phyloP scores from a whole-genome alignment of 2,888 invertebrate genomes.

The Drosophila imparisetae region DNA sequence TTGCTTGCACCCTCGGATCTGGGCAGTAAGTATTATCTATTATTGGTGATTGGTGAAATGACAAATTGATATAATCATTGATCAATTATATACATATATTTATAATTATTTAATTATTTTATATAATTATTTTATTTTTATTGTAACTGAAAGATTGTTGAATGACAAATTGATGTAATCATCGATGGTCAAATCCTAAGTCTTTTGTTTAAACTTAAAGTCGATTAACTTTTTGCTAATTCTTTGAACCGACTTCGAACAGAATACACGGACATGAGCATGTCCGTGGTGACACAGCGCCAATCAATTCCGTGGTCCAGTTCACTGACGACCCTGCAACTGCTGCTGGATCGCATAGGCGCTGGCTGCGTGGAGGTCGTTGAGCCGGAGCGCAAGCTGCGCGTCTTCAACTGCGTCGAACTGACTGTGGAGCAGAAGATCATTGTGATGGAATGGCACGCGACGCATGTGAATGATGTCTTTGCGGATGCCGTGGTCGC shows the following conservation, averaged over 20 bases:
- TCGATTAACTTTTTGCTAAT: no score
- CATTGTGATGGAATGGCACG: conserved; percentile 96
- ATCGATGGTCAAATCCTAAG: neutral
- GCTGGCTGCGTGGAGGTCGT: conserved; percentile 88
- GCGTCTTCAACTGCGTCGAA: conserved; percentile 93
- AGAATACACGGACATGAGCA: conserved; percentile 97
- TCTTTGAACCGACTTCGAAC: neutral
- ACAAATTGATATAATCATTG: neutral
- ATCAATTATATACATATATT: neutral
- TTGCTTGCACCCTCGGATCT: conserved; percentile 95
- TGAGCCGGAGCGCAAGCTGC: conserved; percentile 90
- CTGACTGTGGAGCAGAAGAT: conserved; percentile 92
- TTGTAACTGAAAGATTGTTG: neutral
- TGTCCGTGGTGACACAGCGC: conserved; percentile 96
- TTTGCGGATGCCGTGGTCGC: conserved; percentile 98
- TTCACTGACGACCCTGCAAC: conserved; percentile 88
- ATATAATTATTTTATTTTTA: neutral
- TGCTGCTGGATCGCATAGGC: conserved; percentile 91
- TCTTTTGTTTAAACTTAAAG: neutral
- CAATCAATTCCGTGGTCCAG: conserved; percentile 94
- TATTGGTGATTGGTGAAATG: neutral
- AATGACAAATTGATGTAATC: neutral
- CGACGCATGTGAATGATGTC: conserved; percentile 98
- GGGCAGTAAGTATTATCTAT: conserved; percentile 86
- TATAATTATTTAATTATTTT: neutral